Evolutionary conservation across 1,140 invertebrate genomes (phyloP).

Genomic region (Danaus plexippus): DNA sequence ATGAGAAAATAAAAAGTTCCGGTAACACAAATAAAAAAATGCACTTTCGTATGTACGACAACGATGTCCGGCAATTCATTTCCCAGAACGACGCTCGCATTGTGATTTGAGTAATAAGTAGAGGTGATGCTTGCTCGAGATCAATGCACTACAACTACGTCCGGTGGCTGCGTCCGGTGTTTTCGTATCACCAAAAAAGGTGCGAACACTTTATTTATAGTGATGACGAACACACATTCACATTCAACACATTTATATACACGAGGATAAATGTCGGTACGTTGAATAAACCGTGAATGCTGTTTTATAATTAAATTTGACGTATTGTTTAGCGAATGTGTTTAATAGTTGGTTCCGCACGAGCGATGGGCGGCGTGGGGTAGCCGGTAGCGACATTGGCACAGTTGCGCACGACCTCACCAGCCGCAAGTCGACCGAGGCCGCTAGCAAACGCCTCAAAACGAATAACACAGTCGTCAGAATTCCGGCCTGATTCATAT

Average conservation of each 20-base stretch:
- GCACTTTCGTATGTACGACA: slow-evolving; percentile 40
- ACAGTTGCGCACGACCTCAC: slow-evolving; percentile 61
- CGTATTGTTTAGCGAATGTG: slow-evolving; percentile 32
- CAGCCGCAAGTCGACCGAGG: slow-evolving; percentile 51
- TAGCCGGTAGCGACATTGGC: slow-evolving; percentile 63
- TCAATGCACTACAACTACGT: slow-evolving; percentile 49
- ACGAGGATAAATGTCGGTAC: slow-evolving; percentile 43
- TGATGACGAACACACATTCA: slow-evolving; percentile 50
- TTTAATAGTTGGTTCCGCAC: slow-evolving; percentile 50
- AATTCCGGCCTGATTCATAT: slow-evolving; percentile 59
- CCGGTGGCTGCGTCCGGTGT: slow-evolving; percentile 66
- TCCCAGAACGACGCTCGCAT: slow-evolving; percentile 36
- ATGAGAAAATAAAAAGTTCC: no score
- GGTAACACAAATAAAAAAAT: slow-evolving; percentile 9
- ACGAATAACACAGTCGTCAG: slow-evolving; percentile 39
- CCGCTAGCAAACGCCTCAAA: slow-evolving; percentile 59
- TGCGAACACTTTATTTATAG: slow-evolving; percentile 66
- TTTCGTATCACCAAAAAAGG: slow-evolving; percentile 67
- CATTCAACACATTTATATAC: slow-evolving; percentile 47
- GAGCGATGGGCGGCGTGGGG: slow-evolving; percentile 43
- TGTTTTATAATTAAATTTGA: slow-evolving; percentile 10
- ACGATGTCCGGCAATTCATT: slow-evolving; percentile 51
- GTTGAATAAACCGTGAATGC: slow-evolving; percentile 2
- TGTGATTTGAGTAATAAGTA: slow-evolving; percentile 33
- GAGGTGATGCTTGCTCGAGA: slow-evolving; percentile 47